Conservation (phyloP, 1,140 invertebrate species). For the Eubasilissa regina region DNA sequence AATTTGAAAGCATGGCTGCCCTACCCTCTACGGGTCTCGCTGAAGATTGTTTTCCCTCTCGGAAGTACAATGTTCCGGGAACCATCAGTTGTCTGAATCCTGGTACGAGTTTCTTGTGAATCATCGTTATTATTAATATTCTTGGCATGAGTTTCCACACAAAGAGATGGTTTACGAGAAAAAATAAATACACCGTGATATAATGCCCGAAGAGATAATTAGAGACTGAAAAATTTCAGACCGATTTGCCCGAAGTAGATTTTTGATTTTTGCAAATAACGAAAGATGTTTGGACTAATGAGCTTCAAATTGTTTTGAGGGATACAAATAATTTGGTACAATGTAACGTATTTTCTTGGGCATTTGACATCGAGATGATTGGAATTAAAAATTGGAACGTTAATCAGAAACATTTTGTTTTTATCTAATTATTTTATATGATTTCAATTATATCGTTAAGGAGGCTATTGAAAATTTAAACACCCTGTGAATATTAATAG, state of each 20-base stretch:
- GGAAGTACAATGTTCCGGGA: constrained; percentile 27
- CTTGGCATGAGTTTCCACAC: constrained; percentile 12
- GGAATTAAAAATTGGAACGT: too few species aligned
- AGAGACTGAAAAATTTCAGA: background rate
- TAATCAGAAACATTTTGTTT: too few species aligned
- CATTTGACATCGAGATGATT: too few species aligned
- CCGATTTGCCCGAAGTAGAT: background rate
- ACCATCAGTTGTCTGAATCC: constrained; percentile 7
- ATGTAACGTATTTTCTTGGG: too few species aligned
- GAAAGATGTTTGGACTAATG: too few species aligned
- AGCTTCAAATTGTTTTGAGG: too few species aligned
- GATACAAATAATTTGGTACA: too few species aligned
- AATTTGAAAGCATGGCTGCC: constrained; percentile 1
- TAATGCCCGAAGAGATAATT: background rate
- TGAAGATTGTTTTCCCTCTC: constrained; percentile 26
- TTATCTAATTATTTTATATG: too few species aligned
- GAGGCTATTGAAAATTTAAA: too few species aligned
- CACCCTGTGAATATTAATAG: too few species aligned
- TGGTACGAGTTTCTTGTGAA: constrained; percentile 14
- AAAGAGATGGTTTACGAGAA: constrained; percentile 8
- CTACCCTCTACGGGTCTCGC: background rate
- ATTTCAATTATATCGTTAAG: too few species aligned
- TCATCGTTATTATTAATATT: constrained; percentile 41
- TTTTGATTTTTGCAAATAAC: too few species aligned
- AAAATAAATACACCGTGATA: constrained; percentile 7